Base-by-base conservation (phyloP, 2,797 vertebrate species). In the Atherinosoma microstoma region DNA sequence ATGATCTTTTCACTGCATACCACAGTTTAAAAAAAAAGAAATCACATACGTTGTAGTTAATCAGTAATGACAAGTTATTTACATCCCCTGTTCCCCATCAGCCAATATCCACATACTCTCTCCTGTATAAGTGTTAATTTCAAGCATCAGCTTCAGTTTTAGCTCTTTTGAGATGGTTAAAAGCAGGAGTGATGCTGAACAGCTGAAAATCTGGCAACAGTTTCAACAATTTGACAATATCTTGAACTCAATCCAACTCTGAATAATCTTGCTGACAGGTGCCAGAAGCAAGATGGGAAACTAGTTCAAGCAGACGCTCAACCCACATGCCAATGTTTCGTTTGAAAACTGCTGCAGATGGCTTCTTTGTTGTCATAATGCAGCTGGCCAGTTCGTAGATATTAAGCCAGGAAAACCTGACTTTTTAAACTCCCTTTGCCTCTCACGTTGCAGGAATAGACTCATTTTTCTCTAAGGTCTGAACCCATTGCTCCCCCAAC, bases 201-300 rank as follows among this genome's bases (percentile, higher is more conserved):
- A 42, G 57, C 60, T 82, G 70, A 60, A 67, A 69, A 49, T 58
- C 42, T 30, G 7, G 59, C 62, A 27, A 38, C 22, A 22, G 73
- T 78, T 70, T 9, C 27, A 76, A 58, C 30, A 66, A 16, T 61
- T 64, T 16, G 74, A 8, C 51, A 29, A 66, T 57, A n/a, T 65
- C 22, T 63, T 79, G 65, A 82, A 79, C 62, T 60, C 0, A 58
- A 30, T 79, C 76, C 70, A 84, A 64, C 61, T 78, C 36, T 2
- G 20, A 53, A 58, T 64, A 40, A 59, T 56, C 1, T 65, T 40
- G 3, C 47, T 66, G 75, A 76, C 71, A 80, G 75, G 61, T 82
- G 76, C 36, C 20, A 58, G 49, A 11, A 53, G 47, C 60, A 75
- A 80, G 78, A 45, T 75, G 60, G 38, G 45, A 71, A 77, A 84